These are phyloP conservation scores for Dicaeum eximium DNA, from an alignment of 2,113 vertebrate genomes.

Conservation along the genomic window DNA sequence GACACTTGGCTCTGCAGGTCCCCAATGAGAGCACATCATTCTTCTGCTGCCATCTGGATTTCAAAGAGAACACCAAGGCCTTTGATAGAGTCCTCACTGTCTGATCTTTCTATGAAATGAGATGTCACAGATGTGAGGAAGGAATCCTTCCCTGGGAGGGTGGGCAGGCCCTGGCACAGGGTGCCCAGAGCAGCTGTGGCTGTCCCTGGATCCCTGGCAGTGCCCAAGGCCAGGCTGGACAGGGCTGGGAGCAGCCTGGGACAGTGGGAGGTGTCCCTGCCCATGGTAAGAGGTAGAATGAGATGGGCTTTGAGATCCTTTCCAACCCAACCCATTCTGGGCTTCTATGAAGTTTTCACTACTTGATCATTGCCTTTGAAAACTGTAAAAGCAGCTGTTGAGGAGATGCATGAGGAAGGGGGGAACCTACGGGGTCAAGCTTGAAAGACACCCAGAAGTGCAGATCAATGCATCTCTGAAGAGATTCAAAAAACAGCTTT, in stretches of 20 bases:
- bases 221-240: rapidly evolving
- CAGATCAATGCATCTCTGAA: neutral
- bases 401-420: neutral
- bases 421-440: neutral
- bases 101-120: neutral
- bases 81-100: neutral
- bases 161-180: neutral
- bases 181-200: neutral
- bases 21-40: neutral
- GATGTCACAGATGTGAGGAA: neutral
- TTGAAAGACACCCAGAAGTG: neutral
- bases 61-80: neutral
- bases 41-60: neutral
- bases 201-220: neutral
- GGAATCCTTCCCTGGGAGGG: rapidly evolving
- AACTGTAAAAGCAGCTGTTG: neutral
- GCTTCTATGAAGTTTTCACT: neutral
- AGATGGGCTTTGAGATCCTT: neutral
- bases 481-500: neutral
- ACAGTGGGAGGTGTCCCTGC: neutral
- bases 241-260: neutral
- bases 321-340: neutral
- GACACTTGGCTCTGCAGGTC: neutral
- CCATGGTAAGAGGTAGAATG: neutral
- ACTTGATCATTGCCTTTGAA: neutral